Evolutionary conservation across 2,888 invertebrate species (phyloP).

Genomic region (Acronicta psi): DNA sequence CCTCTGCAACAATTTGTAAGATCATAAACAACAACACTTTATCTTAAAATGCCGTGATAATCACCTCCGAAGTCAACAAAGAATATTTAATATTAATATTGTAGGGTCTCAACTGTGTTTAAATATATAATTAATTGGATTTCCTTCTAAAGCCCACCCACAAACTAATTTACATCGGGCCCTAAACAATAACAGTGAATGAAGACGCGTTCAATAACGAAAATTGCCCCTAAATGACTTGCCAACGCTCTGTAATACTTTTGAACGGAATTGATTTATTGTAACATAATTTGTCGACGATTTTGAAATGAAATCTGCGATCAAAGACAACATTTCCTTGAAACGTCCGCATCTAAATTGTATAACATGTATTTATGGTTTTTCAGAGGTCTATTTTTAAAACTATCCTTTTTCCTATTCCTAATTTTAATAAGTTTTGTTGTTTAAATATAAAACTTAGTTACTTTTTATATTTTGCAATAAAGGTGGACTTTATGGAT

Average conservation of each 20-base stretch:
- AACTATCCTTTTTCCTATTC: not conserved
- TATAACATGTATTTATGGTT: constrained; percentile 8
- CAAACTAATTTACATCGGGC: constrained; percentile 76
- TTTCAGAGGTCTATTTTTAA: constrained; percentile 9
- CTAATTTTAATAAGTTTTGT: not conserved
- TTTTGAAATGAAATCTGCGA: constrained; percentile 49
- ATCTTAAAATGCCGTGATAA: not conserved
- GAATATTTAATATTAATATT: constrained; percentile 53
- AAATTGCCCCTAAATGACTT: constrained; percentile 76
- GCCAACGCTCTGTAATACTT: constrained; percentile 62
- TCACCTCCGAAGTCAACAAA: constrained; percentile 9
- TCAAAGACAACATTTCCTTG: constrained; percentile 28
- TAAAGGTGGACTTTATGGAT: not conserved
- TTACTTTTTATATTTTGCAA: not conserved
- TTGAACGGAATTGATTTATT: constrained; percentile 69
- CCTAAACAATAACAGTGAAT: constrained; percentile 77
- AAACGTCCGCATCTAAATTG: constrained; percentile 20
- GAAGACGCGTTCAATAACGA: constrained; percentile 75
- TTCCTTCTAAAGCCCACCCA: constrained; percentile 67
- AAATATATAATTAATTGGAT: constrained; percentile 73
- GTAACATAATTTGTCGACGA: constrained; percentile 61
- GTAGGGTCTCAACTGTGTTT: constrained; percentile 51
- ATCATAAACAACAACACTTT: not conserved
- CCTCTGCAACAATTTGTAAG: not conserved
- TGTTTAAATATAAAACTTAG: not conserved